These are phyloP conservation scores for Odontocolon sp. DNA, from an alignment of 2,888 invertebrate genomes.

Conservation along the genomic window DNA sequence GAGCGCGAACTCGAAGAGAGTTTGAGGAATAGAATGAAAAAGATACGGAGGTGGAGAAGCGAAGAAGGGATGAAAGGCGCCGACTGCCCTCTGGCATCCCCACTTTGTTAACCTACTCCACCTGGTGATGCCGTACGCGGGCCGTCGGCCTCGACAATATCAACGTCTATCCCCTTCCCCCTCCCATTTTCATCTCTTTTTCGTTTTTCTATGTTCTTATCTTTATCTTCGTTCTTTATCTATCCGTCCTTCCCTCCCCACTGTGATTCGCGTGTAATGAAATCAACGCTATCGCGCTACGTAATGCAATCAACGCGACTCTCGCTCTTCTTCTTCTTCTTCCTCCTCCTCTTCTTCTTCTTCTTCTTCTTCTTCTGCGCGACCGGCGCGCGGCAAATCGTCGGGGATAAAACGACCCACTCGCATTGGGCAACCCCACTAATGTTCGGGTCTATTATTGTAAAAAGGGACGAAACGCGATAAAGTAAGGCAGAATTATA, in stretches of 20 bases:
- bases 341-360: neutral
- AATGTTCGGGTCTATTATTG: slow-evolving; percentile 6
- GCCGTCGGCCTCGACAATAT: slow-evolving; percentile 32
- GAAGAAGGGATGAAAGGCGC: slow-evolving; percentile 56
- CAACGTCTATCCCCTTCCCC: slow-evolving; percentile 17
- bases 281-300: slow-evolving; percentile 40
- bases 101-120: slow-evolving; percentile 31
- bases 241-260: neutral
- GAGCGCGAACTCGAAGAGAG: slow-evolving; percentile 1
- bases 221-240: slow-evolving; percentile 9
- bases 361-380: neutral
- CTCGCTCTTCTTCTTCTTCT: slow-evolving; percentile 10
- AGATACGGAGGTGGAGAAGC: slow-evolving; percentile 20
- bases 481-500: neutral
- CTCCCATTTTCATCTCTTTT: neutral
- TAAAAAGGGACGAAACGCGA: neutral
- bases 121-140: slow-evolving; percentile 39
- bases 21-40: slow-evolving; percentile 21
- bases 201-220: neutral
- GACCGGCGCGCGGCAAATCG: slow-evolving; percentile 17
- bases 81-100: slow-evolving; percentile 66
- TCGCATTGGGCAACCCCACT: neutral
- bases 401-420: slow-evolving; percentile 11
- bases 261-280: slow-evolving; percentile 25
- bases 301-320: slow-evolving; percentile 40